These are phyloP conservation scores for Drosophila austrosaltans DNA, from an alignment of 2,888 invertebrate species.

Conservation along the genomic window DNA sequence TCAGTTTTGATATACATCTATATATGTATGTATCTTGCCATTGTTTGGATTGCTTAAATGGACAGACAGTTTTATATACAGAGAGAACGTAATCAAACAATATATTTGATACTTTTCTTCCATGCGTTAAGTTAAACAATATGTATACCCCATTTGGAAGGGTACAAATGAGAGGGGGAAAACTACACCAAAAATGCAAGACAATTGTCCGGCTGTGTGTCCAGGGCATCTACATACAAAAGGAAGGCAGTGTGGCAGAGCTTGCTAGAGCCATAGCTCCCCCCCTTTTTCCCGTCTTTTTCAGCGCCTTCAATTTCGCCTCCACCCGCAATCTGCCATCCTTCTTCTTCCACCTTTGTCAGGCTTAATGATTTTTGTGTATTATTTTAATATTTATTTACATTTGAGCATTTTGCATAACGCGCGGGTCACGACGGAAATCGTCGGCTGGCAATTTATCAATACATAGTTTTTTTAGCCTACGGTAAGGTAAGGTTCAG, in stretches of 20 bases:
- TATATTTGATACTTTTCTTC: too few species aligned
- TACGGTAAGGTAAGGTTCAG: constrained; percentile 35
- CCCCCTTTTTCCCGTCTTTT: neutral
- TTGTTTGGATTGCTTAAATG: too few species aligned
- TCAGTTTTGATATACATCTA: too few species aligned
- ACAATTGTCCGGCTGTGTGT: neutral
- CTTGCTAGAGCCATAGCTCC: neutral
- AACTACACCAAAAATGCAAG: too few species aligned
- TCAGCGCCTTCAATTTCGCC: neutral
- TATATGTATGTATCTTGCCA: too few species aligned
- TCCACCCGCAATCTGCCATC: neutral
- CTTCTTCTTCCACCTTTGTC: constrained; percentile 2
- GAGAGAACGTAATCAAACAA: too few species aligned
- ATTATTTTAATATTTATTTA: constrained; percentile 79
- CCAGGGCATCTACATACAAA: constrained; percentile 34
- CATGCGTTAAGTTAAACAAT: too few species aligned
- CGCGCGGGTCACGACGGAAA: constrained; percentile 82
- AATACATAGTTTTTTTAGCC: constrained; percentile 70
- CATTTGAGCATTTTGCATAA: constrained; percentile 81
- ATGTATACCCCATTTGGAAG: too few species aligned
- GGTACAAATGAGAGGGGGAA: too few species aligned
- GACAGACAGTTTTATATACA: too few species aligned
- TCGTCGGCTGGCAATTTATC: constrained; percentile 81
- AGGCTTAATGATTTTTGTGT: constrained; percentile 69
- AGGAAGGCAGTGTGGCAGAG: constrained; percentile 48